A percentile compares a stretch with the other conserved stretches of the same genome.
These are phyloP conservation scores for Mormoops blainvillei DNA, from an alignment of 2,113 vertebrate species.

Conservation along the genomic window DNA sequence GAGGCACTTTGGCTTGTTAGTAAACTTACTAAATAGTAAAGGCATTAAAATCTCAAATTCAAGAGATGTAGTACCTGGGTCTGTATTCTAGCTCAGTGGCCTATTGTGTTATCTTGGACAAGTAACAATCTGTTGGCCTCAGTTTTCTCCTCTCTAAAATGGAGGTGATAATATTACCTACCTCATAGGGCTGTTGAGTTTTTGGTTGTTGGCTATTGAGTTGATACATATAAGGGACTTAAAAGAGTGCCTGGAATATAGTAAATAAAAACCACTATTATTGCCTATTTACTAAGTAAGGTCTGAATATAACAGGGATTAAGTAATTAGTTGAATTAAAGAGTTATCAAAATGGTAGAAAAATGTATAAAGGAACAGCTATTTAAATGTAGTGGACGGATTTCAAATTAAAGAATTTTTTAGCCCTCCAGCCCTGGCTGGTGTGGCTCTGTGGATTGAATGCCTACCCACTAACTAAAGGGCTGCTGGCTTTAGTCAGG, in stretches of 20 bases:
- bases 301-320: not conserved
- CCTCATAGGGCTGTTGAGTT: not conserved
- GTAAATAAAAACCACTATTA: not conserved
- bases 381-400: not conserved
- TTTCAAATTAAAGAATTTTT: conserved; percentile 3
- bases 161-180: not conserved
- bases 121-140: not conserved
- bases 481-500: too few relatives aligned
- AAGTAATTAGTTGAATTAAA: conserved; percentile 22
- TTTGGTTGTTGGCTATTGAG: not conserved
- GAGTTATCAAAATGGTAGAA: not conserved
- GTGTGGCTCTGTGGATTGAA: too few relatives aligned
- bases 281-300: not conserved
- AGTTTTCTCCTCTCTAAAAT: not conserved
- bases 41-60: not conserved
- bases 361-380: not conserved
- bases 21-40: not conserved
- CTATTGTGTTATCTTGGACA: not conserved
- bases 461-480: too few relatives aligned
- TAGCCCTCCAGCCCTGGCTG: too few relatives aligned
- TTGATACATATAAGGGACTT: not conserved
- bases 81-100: not conserved
- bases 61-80: not conserved
- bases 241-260: not conserved
- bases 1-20: not conserved